These are phyloP conservation scores for Pristionchus exspectatus DNA, from an alignment of 2,888 invertebrate species.

Conservation along the genomic window DNA sequence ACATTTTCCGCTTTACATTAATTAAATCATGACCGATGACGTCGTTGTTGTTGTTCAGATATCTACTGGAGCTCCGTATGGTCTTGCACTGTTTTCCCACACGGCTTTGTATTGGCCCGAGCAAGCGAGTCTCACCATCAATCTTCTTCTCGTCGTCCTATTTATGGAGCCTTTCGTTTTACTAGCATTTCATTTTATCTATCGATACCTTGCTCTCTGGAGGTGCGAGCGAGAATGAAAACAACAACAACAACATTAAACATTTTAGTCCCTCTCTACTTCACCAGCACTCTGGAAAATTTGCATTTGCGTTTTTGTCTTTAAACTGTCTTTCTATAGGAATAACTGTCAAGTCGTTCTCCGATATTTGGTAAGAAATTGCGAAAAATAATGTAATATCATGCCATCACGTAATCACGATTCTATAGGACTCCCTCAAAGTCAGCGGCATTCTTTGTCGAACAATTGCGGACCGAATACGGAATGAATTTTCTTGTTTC, in stretches of 20 bases:
- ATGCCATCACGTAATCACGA: too few relatives aligned
- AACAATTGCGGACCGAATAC: neutral
- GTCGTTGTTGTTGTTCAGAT: neutral
- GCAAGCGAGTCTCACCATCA: neutral
- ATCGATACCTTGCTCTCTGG: neutral
- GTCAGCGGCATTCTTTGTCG: neutral
- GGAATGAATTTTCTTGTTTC: neutral
- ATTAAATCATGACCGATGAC: neutral
- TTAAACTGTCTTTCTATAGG: neutral
- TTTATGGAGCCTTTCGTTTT: neutral
- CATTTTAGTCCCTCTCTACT: neutral
- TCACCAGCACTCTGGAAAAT: neutral
- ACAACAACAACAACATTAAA: neutral
- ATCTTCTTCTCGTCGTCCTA: neutral
- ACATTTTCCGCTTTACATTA: neutral
- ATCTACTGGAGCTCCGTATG: neutral
- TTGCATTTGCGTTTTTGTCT: neutral
- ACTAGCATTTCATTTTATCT: neutral
- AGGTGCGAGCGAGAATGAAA: neutral
- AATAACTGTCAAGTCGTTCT: neutral
- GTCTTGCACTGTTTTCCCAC: neutral
- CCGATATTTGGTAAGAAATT: neutral
- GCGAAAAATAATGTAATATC: neutral
- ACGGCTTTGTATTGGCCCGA: neutral
- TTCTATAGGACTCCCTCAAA: neutral